Percentiles rank a stretch among this genome's conserved stretches.
Evolutionary conservation across 2,113 vertebrate genomes (phyloP).

Genomic region (Plecotus auritus): DNA sequence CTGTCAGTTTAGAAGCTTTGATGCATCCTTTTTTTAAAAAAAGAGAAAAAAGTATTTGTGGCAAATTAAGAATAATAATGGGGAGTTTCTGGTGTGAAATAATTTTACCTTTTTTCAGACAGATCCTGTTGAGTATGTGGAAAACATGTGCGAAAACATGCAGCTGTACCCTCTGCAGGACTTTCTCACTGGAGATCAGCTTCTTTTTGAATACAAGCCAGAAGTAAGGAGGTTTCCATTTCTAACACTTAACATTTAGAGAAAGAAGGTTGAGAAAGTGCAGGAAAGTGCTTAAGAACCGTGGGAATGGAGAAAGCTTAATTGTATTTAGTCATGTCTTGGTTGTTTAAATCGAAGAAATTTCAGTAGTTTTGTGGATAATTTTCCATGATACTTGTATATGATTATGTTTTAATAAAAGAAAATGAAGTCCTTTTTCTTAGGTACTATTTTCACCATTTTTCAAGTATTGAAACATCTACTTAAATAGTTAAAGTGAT

Average conservation of each 20-base stretch:
- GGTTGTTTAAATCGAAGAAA: conserved; percentile 25
- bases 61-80: not conserved
- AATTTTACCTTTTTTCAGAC: conserved; percentile 81
- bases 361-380: not conserved
- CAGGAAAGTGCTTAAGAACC: not conserved
- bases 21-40: not conserved
- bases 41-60: not conserved
- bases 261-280: not conserved
- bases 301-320: conserved; percentile 1
- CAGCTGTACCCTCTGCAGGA: conserved; percentile 93
- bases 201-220: conserved; percentile 93
- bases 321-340: not conserved
- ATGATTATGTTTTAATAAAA: conserved; percentile 1
- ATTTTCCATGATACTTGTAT: conserved; percentile 3
- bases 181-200: conserved; percentile 95
- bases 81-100: conserved; percentile 20
- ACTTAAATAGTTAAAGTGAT: conserved; percentile 13
- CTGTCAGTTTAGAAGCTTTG: not conserved
- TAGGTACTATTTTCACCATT: not conserved
- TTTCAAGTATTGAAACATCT: not conserved
- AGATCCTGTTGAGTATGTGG: conserved; percentile 95
- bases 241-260: conserved; percentile 29
- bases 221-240: conserved; percentile 80
- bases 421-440: not conserved
- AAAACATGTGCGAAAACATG: conserved; percentile 98